phyloP scores from a whole-genome alignment of 2,113 vertebrate genomes.

The Dicentrarchus labrax region DNA sequence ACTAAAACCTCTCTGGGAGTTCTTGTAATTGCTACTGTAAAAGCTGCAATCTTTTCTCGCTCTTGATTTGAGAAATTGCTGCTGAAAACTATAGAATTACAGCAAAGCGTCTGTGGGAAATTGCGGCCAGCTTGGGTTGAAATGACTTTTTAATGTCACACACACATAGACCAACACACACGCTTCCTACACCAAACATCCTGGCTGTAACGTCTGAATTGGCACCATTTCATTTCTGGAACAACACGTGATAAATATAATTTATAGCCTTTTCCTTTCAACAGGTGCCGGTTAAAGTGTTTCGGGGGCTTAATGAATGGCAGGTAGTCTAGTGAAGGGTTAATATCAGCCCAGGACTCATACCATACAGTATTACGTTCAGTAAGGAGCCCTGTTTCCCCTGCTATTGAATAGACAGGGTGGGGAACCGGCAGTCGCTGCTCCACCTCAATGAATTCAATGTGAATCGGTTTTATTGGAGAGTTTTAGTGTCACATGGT shows the following conservation, averaged over 20 bases:
- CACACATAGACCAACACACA: background rate
- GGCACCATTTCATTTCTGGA: constrained; percentile 57
- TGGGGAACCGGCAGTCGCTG: constrained; percentile 38
- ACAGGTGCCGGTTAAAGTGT: constrained; percentile 18
- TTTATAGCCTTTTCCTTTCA: constrained; percentile 55
- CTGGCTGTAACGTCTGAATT: constrained; percentile 34
- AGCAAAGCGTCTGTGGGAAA: constrained; percentile 23
- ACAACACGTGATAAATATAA: constrained; percentile 46
- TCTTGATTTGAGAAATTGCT: constrained; percentile 49
- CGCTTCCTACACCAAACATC: constrained; percentile 22
- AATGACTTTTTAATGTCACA: constrained; percentile 48
- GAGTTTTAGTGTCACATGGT: constrained; percentile 32
- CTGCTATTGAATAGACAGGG: constrained; percentile 57
- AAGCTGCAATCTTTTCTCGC: constrained; percentile 45
- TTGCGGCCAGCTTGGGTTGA: constrained; percentile 25
- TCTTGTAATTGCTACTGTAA: constrained; percentile 58
- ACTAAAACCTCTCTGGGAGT: constrained; percentile 27
- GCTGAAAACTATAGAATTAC: constrained; percentile 43
- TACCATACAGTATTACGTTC: background rate
- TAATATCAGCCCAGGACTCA: constrained; percentile 43
- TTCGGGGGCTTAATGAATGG: constrained; percentile 55
- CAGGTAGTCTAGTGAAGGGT: constrained; percentile 50
- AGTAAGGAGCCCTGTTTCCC: constrained; percentile 56
- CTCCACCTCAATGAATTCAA: constrained; percentile 41
- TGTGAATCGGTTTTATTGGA: constrained; percentile 36